phyloP scores from a whole-genome alignment of 1,140 invertebrate species.

The Helicoverpa armigera region DNA sequence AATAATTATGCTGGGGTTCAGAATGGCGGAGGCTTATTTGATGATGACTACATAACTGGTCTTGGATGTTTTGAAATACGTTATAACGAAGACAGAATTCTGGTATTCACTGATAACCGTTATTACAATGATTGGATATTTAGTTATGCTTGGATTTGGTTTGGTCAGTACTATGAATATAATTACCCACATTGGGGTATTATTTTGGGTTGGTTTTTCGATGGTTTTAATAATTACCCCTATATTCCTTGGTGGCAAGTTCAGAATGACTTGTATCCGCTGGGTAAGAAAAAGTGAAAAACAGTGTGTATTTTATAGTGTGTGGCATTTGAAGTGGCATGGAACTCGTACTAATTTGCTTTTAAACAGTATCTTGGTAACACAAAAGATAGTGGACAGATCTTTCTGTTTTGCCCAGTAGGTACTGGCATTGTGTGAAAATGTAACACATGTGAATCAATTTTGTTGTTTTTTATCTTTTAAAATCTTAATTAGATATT shows the following conservation, averaged over 20 bases:
- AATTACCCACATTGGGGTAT: constrained; percentile 69
- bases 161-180: constrained; percentile 73
- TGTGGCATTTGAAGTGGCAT: too few relatives aligned
- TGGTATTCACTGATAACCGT: constrained; percentile 71
- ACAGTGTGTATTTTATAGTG: too few relatives aligned
- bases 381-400: too few relatives aligned
- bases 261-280: constrained; percentile 55
- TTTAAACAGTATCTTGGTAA: too few relatives aligned
- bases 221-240: constrained; percentile 52
- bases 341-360: too few relatives aligned
- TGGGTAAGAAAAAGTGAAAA: constrained; percentile 52
- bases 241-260: constrained; percentile 57
- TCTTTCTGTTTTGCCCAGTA: too few relatives aligned
- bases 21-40: constrained; percentile 61
- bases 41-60: constrained; percentile 52
- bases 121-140: constrained; percentile 66
- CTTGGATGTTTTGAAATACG: constrained; percentile 73
- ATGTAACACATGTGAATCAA: too few relatives aligned
- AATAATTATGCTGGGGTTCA: constrained; percentile 53
- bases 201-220: constrained; percentile 31
- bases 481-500: too few relatives aligned
- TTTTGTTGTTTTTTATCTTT: too few relatives aligned
- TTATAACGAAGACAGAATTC: constrained; percentile 70
- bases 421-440: too few relatives aligned
- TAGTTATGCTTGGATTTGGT: constrained; percentile 55